Percentiles rank a stretch among this genome's conserved stretches.
These are phyloP conservation scores for Phacellophora camtschatica DNA, from an alignment of 30 jellyfish, hydroid and myxozoan genomes.

Conservation along the genomic window DNA sequence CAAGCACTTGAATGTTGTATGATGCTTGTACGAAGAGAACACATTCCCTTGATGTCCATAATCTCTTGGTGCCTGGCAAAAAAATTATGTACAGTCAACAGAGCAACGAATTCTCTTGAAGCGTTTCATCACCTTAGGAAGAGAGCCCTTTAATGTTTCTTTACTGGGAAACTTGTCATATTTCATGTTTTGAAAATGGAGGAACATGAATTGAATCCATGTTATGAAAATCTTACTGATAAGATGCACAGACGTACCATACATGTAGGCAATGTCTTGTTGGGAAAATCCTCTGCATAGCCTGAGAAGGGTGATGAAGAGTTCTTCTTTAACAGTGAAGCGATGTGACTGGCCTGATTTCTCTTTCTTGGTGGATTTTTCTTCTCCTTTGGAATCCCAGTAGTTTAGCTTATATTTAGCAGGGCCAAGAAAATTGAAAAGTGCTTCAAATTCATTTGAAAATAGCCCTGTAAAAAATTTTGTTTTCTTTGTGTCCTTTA, in stretches of 20 bases:
- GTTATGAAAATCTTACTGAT: conserved; percentile 41
- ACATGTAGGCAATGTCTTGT: conserved; percentile 19
- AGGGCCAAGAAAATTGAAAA: conserved; percentile 8
- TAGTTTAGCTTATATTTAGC: conserved; percentile 9
- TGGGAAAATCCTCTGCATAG: conserved; percentile 49
- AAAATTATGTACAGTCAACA: conserved; percentile 74
- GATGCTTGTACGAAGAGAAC: conserved; percentile 53
- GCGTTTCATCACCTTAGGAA: conserved; percentile 34
- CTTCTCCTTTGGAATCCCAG: neutral
- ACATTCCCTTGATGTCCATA: conserved; percentile 74
- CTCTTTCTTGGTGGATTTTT: neutral
- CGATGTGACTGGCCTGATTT: neutral
- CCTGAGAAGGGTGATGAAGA: conserved; percentile 31
- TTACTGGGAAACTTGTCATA: conserved; percentile 28
- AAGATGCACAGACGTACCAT: conserved; percentile 8
- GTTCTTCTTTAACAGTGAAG: conserved; percentile 28
- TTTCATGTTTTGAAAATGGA: neutral
- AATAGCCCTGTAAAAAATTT: conserved; percentile 35
- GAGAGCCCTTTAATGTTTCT: conserved; percentile 4
- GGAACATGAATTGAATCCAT: conserved; percentile 51
- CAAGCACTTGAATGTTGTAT: conserved; percentile 40
- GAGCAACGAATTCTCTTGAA: conserved; percentile 27
- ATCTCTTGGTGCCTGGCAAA: conserved; percentile 41
- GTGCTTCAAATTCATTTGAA: neutral
- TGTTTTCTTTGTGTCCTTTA: neutral